Conservation (phyloP, 2,113 vertebrate genomes). For the Gymnobelideus leadbeateri region DNA sequence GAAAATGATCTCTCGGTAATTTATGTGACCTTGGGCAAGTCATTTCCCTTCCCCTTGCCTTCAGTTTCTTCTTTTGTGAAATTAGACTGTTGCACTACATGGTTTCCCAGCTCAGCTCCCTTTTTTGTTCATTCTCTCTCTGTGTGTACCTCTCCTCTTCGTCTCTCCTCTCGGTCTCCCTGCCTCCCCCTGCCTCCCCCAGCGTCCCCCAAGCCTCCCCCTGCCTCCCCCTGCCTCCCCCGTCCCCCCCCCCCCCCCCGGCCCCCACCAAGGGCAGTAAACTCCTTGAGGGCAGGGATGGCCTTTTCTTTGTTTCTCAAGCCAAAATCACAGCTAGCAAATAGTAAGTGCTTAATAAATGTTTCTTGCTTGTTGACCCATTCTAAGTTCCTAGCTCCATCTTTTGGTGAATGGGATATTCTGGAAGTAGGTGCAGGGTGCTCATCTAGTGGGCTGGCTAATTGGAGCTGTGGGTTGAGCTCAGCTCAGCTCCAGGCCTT, state of each 20-base stretch:
- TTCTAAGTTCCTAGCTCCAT: neutral
- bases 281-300: neutral
- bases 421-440: neutral
- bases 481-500: neutral
- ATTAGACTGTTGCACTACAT: neutral
- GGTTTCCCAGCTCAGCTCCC: neutral
- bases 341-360: neutral
- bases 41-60: neutral
- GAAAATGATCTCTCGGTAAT: too few species aligned
- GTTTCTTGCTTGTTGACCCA: neutral
- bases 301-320: neutral
- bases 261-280: too few species aligned
- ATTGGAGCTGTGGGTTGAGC: neutral
- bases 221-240: too few species aligned
- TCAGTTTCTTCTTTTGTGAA: neutral
- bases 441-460: neutral
- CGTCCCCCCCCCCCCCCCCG: too few species aligned
- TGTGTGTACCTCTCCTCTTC: too few species aligned
- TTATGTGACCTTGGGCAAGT: neutral
- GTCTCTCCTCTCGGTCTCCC: too few species aligned
- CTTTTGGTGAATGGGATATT: neutral
- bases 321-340: neutral
- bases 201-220: too few species aligned
- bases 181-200: too few species aligned
- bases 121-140: neutral